These are phyloP conservation scores for Acleris holmiana DNA, from an alignment of 2,888 invertebrate genomes.

Conservation along the genomic window DNA sequence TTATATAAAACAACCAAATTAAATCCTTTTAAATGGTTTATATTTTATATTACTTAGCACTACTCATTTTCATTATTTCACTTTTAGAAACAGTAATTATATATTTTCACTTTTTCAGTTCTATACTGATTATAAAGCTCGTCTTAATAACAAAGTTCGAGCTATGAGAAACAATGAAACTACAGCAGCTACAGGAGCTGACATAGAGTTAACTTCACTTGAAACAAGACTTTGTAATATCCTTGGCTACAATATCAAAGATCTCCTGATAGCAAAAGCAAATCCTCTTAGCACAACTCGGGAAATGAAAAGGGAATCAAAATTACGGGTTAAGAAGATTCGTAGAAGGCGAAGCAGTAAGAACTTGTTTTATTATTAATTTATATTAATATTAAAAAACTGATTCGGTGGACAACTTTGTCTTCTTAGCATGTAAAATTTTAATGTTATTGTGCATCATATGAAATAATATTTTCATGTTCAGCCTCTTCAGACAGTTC, in stretches of 20 bases:
- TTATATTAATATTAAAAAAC: not conserved
- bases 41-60: too few relatives aligned
- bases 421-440: too few relatives aligned
- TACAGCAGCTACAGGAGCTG: slow-evolving; percentile 33
- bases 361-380: not conserved
- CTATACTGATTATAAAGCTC: slow-evolving; percentile 35
- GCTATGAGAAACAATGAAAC: slow-evolving; percentile 36
- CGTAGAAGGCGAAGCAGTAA: slow-evolving; percentile 28
- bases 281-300: slow-evolving; percentile 23
- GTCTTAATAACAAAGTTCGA: slow-evolving; percentile 33
- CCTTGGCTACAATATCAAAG: slow-evolving; percentile 34
- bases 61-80: too few relatives aligned
- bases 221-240: slow-evolving; percentile 31
- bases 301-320: slow-evolving; percentile 22
- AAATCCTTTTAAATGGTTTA: too few relatives aligned
- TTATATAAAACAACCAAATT: not conserved
- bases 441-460: not conserved
- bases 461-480: not conserved
- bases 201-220: slow-evolving; percentile 32
- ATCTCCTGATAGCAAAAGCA: slow-evolving; percentile 24
- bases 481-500: slow-evolving; percentile 30
- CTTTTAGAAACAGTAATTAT: not conserved
- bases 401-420: too few relatives aligned
- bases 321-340: slow-evolving; percentile 14
- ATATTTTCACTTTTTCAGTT: slow-evolving; percentile 14